phyloP scores from a whole-genome alignment of 2,113 vertebrate genomes.

The Periophthalmus modestus region DNA sequence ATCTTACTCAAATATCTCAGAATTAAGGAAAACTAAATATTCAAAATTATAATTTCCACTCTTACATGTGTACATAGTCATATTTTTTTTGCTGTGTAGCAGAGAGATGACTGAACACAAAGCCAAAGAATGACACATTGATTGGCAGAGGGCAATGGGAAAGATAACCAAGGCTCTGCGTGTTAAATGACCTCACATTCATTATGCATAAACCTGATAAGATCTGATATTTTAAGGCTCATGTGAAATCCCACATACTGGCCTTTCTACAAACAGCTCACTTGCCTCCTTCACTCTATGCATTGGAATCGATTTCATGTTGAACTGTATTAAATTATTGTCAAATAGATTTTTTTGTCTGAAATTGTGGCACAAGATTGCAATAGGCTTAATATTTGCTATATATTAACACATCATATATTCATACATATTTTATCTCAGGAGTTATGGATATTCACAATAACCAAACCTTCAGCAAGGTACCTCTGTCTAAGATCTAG shows the following conservation, averaged over 20 bases:
- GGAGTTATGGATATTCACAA: no score
- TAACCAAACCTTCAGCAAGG: no score
- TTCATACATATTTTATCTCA: no score
- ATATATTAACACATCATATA: no score
- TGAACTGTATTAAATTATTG: background rate
- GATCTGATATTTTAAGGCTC: constrained; percentile 58
- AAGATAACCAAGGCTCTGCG: constrained; percentile 47
- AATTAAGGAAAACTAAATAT: no score
- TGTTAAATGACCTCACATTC: constrained; percentile 62
- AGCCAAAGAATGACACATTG: constrained; percentile 30
- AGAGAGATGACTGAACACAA: constrained; percentile 1
- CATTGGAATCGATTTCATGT: background rate
- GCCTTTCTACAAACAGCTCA: constrained; percentile 42
- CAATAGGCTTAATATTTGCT: no score
- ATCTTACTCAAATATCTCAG: no score
- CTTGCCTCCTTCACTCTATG: background rate
- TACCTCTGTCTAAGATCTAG: no score
- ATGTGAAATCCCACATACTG: constrained; percentile 32
- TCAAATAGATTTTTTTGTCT: background rate
- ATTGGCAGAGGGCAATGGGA: constrained; percentile 56
- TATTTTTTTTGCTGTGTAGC: background rate
- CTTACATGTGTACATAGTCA: background rate
- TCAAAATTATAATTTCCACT: no score
- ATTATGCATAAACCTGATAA: constrained; percentile 67
- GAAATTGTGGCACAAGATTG: background rate